These are phyloP conservation scores for Steinernema feltiae DNA, from an alignment of 1,140 invertebrate species.

Conservation along the genomic window DNA sequence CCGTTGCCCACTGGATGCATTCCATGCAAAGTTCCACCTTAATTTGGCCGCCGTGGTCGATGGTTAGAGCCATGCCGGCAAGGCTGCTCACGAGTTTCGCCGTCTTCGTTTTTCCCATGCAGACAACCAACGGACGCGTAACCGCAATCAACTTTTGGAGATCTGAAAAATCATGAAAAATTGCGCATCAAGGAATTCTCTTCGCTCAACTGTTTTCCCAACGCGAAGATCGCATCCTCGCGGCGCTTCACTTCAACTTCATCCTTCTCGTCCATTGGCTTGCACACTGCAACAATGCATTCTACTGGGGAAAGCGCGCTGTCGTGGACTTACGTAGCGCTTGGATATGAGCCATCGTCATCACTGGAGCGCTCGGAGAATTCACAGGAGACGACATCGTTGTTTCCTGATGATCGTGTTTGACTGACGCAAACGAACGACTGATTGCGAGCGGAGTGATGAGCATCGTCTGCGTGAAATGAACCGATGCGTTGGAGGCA, in stretches of 20 bases:
- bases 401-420: no score
- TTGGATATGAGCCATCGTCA: no score
- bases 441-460: no score
- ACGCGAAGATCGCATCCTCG: background rate
- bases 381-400: no score
- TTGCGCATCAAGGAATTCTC: no score
- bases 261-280: background rate
- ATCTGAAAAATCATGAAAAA: no score
- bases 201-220: background rate
- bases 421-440: no score
- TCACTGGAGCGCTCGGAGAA: no score
- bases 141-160: no score
- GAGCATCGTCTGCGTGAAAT: no score
- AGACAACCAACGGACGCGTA: no score
- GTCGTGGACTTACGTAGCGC: background rate
- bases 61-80: constrained; percentile 92
- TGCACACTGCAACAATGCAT: background rate
- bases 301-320: background rate
- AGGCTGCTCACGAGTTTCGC: constrained; percentile 90
- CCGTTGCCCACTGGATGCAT: constrained; percentile 98
- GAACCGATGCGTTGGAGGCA: no score
- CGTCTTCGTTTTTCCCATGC: constrained; percentile 96
- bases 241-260: background rate
- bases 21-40: constrained; percentile 70
- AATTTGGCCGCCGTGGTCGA: constrained; percentile 59